Evolutionary conservation across 2,113 vertebrate species (phyloP).

Genomic region (Sigmodon hispidus): DNA sequence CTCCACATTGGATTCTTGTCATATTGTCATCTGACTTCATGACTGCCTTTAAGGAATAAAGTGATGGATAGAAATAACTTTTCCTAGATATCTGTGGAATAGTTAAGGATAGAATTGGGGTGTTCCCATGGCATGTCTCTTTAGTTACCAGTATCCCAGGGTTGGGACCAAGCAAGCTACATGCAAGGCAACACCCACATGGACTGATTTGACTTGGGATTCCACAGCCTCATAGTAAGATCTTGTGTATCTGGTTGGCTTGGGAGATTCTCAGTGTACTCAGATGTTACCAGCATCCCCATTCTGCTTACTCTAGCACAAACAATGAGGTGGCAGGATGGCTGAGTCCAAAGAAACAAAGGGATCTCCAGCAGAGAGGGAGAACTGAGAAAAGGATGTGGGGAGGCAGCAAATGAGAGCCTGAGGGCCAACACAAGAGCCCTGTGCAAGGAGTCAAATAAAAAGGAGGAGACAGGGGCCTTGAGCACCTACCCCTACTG

Average conservation of each 20-base stretch:
- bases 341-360: not conserved
- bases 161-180: not conserved
- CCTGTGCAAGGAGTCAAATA: not conserved
- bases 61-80: not conserved
- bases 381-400: not conserved
- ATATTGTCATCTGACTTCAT: not conserved
- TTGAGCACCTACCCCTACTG: no score
- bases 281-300: not conserved
- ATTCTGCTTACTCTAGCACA: not conserved
- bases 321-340: not conserved
- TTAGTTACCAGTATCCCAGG: not conserved
- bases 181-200: not conserved
- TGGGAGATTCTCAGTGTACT: not conserved
- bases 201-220: no score
- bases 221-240: not conserved
- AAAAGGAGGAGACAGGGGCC: not conserved
- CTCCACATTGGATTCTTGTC: not conserved
- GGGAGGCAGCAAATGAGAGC: accelerated
- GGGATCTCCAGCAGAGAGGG: not conserved
- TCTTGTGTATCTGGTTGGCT: no score
- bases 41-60: not conserved
- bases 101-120: not conserved
- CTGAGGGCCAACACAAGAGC: no score
- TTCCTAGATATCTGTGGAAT: no score
- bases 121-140: no score